Evolutionary conservation across 2,888 invertebrate species (phyloP), one percentile per base, ranked within the genome.

Genomic region (Lampropteryx suffumata): DNA sequence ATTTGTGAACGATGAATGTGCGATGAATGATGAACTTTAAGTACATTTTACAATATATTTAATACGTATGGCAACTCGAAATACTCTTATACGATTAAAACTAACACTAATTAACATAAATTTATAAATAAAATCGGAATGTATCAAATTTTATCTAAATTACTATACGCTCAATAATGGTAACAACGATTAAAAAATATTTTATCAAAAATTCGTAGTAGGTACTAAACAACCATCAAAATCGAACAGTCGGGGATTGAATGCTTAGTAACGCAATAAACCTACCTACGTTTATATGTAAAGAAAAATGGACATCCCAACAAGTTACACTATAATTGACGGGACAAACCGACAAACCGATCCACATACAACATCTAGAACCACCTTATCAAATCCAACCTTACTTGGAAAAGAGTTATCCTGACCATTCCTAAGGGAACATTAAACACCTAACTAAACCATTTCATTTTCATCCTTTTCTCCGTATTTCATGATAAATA

Each of bases 271-370:
- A 41, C 28, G 17, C 47, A 35, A 35, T 44, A 35, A 35, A 17
- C 11, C 28, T 73, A 80, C 76, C 71, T 6, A 24, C 17, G 17
- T 4, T 17, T 68, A 69, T 67, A 78, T 75, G 77, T 81, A 79
- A 78, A 79, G 79, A 80, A 84, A 82, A 77, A 81, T 85, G 85
- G 86, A 84, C 86, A 79, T 80, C 76, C 81, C 73, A 79, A 81
- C 76, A 55, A 54, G 50, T 50, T 74, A 73, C 70, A 59, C 5
- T 71, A 44, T 88, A 89, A 88, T 89, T 88, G 89, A 89, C 89
- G 80, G 83, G 74, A 71, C 77, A 80, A 73, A 69, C 78, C 82
- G 63, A 65, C 64, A 56, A 55, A 65, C 68, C 73, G 67, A 67
- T 58, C 61, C 62, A 64, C 60, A 51, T 44, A 59, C 54, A 57